Base-by-base conservation (phyloP, 1,140 invertebrate species). In the Pomacea maculata region DNA sequence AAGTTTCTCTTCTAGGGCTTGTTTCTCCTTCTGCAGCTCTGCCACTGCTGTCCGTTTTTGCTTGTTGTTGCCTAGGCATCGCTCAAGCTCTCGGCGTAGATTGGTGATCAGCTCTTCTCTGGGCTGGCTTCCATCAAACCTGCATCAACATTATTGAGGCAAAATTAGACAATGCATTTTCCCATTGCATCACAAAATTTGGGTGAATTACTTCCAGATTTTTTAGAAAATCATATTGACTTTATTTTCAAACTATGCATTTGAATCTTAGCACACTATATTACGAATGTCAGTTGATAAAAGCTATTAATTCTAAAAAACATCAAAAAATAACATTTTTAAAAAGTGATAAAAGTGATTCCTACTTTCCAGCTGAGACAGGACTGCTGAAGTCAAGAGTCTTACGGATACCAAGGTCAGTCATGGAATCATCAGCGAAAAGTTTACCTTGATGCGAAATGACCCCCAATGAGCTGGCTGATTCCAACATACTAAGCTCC, bases 401-500 rank as follows among this genome's bases (percentile, higher is more conserved):
- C 72, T 87, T 88, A 72, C 87, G 86, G 75, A 90, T 89, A 15
- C 88, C 89, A 10, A 91, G 82, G 75, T 90, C 88, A 19, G 83
- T 54, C 81, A 90, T 86, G 25, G 90, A 89, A 70, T 91, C 88
- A 71, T 89, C 86, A 65, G 83, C 79, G 54, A 78, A 75, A 17
- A 34, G 78, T 21, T 79, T 80, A 34, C 73, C 79, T 19, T 65
- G 45, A 21, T 34, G 52, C 15, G 80, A 75, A 61, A 86, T 75
- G 11, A 88, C 85, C 25, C 88, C 89, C 8, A 89, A 83, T n/a
- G 80, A 81, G 12, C 87, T 84, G 4, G 88, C 90, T 0, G 89
- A 85, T 74, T 91, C 90, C 81, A 87, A 85, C 88, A 90, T 88
- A 52, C 81, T 82, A 21, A 91, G 79, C 79, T 91, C 88, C 72